Percentiles rank a stretch among this genome's conserved stretches.
These are phyloP conservation scores for Lophura nycthemera DNA, from an alignment of 2,113 vertebrate species.

Conservation along the genomic window DNA sequence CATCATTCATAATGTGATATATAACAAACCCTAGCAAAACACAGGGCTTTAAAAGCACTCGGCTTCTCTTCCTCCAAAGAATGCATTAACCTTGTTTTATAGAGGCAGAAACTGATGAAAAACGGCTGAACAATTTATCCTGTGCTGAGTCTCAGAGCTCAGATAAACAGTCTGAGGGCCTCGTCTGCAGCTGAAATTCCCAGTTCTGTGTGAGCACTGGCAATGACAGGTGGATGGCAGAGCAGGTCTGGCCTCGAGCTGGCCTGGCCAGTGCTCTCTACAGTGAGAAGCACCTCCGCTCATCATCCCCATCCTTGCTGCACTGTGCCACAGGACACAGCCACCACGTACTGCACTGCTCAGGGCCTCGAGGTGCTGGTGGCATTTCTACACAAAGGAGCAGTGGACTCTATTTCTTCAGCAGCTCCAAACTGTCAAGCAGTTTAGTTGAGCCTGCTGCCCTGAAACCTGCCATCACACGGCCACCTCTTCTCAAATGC, in stretches of 20 bases:
- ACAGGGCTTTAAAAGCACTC: neutral
- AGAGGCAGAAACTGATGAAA: neutral
- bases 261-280: neutral
- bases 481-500: neutral
- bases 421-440: neutral
- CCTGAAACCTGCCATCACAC: rapidly evolving
- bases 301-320: neutral
- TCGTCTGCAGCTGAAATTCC: neutral
- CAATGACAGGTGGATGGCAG: neutral
- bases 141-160: neutral
- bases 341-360: rapidly evolving
- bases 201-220: neutral
- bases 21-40: neutral
- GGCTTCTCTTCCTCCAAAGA: neutral
- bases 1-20: neutral
- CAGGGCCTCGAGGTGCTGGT: no score
- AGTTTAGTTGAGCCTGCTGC: neutral
- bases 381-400: neutral
- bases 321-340: neutral
- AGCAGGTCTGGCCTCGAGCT: neutral
- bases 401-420: neutral
- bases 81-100: neutral
- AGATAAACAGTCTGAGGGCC: neutral
- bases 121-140: neutral
- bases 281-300: neutral